Percentiles rank a stretch among this genome's conserved stretches.
Evolutionary conservation across 1,140 invertebrate genomes (phyloP).

Genomic region (Pseudomyrmex concolor): DNA sequence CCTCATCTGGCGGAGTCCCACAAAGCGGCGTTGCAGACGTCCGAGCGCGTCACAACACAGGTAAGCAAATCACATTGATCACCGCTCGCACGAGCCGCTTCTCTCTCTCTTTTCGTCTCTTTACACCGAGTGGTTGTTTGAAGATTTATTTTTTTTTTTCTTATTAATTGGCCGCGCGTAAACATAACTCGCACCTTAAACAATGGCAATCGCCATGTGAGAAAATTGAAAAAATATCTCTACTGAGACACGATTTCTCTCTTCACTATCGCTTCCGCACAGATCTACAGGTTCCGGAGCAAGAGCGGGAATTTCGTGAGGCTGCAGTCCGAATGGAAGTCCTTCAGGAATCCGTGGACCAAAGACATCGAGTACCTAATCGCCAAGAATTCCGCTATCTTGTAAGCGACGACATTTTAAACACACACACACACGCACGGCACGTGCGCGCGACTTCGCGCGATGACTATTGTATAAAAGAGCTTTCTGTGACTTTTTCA

Average conservation of each 20-base stretch:
- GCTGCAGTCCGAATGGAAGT: conserved; percentile 93
- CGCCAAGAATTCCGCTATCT: conserved; percentile 92
- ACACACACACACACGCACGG: too few species aligned
- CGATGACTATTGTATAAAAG: background rate
- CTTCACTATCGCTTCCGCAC: background rate
- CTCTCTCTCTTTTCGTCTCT: conserved; percentile 1
- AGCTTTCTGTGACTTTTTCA: conserved; percentile 74
- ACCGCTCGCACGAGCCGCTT: background rate
- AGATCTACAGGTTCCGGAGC: conserved; percentile 91
- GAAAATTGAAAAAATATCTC: background rate
- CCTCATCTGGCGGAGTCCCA: conserved; percentile 92
- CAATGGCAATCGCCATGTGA: too few species aligned
- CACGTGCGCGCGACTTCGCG: too few species aligned
- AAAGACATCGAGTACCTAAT: conserved; percentile 96
- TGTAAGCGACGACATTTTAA: conserved; percentile 82
- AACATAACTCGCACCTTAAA: too few species aligned
- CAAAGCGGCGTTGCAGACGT: conserved; percentile 90
- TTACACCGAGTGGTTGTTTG: background rate
- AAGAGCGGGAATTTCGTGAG: conserved; percentile 91
- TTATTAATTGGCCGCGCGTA: too few species aligned
- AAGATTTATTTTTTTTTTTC: too few species aligned
- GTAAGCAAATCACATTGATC: conserved; percentile 72
- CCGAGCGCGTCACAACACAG: conserved; percentile 88
- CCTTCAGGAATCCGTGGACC: conserved; percentile 96
- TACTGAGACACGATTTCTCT: background rate